phyloP scores from a whole-genome alignment of 2,113 vertebrate genomes.

The Calyptomena viridis region DNA sequence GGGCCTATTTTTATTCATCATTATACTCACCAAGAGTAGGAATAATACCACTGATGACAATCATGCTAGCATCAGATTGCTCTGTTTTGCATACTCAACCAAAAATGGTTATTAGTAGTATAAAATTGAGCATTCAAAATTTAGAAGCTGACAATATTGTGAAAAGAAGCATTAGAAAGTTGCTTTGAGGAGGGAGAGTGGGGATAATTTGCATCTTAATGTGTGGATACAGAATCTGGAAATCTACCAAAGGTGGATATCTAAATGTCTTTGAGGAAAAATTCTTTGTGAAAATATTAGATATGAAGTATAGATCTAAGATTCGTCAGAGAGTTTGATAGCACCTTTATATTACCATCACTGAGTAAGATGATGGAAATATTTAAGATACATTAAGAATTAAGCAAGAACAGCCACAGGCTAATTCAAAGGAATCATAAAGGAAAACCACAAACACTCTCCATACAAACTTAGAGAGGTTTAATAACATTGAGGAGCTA shows the following conservation, averaged over 20 bases:
- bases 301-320: neutral
- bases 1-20: conserved; percentile 4
- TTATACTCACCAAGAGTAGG: neutral
- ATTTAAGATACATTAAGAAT: neutral
- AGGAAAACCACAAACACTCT: neutral
- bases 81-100: conserved; percentile 23
- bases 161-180: neutral
- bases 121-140: conserved; percentile 25
- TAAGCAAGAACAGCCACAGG: neutral
- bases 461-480: neutral
- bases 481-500: neutral
- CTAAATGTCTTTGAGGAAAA: conserved; percentile 16
- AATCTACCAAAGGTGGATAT: neutral
- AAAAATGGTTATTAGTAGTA: conserved; percentile 24
- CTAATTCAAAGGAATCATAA: neutral
- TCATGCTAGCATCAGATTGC: neutral
- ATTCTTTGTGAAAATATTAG: neutral
- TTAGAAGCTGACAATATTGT: conserved; percentile 20
- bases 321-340: neutral
- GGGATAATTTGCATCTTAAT: conserved; percentile 15
- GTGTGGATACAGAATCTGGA: neutral
- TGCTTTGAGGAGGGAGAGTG: neutral
- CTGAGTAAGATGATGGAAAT: neutral
- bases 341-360: neutral
- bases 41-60: neutral